phyloP scores from a whole-genome alignment of 2,888 invertebrate species.

The Spicauda simplicius region DNA sequence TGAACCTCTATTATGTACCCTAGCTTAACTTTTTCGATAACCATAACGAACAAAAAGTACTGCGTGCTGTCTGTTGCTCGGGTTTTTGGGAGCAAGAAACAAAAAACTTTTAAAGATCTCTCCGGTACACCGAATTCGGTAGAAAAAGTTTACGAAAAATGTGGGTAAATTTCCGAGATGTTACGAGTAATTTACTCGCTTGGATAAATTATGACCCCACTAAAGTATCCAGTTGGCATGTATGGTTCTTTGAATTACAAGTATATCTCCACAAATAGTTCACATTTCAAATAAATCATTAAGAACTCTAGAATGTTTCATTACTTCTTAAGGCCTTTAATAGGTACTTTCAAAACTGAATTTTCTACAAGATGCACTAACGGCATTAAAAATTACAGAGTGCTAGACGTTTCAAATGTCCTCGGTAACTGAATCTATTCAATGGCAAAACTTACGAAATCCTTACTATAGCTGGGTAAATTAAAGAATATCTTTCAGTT shows the following conservation, averaged over 20 bases:
- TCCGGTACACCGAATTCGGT: conserved; percentile 36
- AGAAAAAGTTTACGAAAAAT: conserved; percentile 43
- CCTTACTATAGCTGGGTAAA: conserved; percentile 7
- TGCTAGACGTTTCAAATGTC: conserved; percentile 6
- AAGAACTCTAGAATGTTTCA: background rate
- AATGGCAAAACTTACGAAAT: conserved; percentile 8
- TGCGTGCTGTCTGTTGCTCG: conserved; percentile 43
- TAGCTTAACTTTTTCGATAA: conserved; percentile 49
- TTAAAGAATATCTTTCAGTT: conserved; percentile 28
- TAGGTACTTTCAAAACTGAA: background rate
- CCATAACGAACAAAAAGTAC: conserved; percentile 48
- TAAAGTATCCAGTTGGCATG: conserved; percentile 5
- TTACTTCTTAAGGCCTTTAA: background rate
- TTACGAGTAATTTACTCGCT: conserved; percentile 31
- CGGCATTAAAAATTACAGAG: conserved; percentile 21
- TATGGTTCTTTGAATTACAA: background rate
- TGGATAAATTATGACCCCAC: conserved; percentile 17
- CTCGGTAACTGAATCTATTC: conserved; percentile 9
- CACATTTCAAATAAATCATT: background rate
- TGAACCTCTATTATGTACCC: conserved; percentile 44
- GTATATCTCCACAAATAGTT: background rate
- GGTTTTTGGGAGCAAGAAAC: conserved; percentile 43
- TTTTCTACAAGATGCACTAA: conserved; percentile 4
- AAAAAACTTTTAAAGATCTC: conserved; percentile 45
- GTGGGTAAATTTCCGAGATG: conserved; percentile 36